Evolutionary conservation across 2,797 vertebrate species (phyloP).

Genomic region (Poecilia wingei): DNA sequence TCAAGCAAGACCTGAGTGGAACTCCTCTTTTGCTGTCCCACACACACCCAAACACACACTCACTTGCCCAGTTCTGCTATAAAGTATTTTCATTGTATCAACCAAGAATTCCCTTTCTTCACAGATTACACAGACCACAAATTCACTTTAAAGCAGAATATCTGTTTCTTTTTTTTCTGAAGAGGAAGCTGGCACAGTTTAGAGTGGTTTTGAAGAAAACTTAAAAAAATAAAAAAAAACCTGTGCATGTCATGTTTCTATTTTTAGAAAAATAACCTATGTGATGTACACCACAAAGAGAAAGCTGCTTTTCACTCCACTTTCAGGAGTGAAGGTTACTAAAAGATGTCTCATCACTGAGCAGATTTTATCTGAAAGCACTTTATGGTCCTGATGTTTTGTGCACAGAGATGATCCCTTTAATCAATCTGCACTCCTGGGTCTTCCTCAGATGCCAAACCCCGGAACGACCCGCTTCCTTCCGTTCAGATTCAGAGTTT

Average conservation of each 20-base stretch:
- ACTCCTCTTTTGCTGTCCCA: too few species aligned
- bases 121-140: not conserved
- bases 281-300: not conserved
- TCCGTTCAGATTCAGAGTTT: slow-evolving; percentile 44
- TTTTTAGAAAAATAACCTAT: not conserved
- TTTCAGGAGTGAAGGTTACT: slow-evolving; percentile 20
- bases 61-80: too few species aligned
- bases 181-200: not conserved
- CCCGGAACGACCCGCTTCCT: slow-evolving; percentile 38
- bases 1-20: too few species aligned
- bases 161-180: not conserved
- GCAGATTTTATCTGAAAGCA: slow-evolving; percentile 24
- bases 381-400: slow-evolving; percentile 13
- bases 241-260: not conserved
- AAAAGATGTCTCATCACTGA: slow-evolving; percentile 32
- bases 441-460: slow-evolving; percentile 9
- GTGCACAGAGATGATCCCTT: slow-evolving; percentile 15
- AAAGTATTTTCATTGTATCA: too few species aligned
- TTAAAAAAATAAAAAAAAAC: not conserved
- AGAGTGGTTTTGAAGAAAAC: not conserved
- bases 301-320: not conserved
- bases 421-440: slow-evolving; percentile 25
- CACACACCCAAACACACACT: too few species aligned
- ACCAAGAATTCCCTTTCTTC: not conserved
- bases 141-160: not conserved